Evolutionary conservation across 2,888 invertebrate species (phyloP).

Genomic region (Biston betularia): DNA sequence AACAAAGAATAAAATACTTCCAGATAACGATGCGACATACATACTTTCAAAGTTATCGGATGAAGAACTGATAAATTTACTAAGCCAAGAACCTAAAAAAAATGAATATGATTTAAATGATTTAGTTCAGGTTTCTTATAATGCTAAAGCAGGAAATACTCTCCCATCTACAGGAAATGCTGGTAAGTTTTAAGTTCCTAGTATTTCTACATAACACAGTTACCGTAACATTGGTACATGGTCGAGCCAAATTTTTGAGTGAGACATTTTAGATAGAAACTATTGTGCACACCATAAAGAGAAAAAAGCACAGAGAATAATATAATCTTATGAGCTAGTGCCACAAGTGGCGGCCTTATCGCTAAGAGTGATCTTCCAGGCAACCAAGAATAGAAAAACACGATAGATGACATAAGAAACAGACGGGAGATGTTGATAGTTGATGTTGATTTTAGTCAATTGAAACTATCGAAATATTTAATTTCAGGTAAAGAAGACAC

Average conservation of each 20-base stretch:
- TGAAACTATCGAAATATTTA: neutral
- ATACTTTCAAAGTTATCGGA: conserved; percentile 75
- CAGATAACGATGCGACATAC: conserved; percentile 70
- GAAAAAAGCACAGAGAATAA: too few relatives aligned
- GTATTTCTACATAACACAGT: too few relatives aligned
- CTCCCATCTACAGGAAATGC: conserved; percentile 17
- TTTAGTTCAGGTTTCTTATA: conserved; percentile 56
- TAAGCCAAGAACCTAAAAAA: conserved; percentile 67
- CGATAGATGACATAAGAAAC: too few relatives aligned
- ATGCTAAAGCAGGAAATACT: conserved; percentile 2
- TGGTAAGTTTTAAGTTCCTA: conserved; percentile 29
- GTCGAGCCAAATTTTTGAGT: too few relatives aligned
- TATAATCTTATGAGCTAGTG: too few relatives aligned
- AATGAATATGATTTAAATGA: conserved; percentile 67
- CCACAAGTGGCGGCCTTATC: too few relatives aligned
- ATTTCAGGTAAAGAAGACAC: conserved; percentile 44
- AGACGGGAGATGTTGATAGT: too few relatives aligned
- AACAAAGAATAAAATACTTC: conserved; percentile 31
- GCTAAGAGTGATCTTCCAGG: too few relatives aligned
- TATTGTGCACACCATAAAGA: too few relatives aligned
- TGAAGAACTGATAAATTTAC: conserved; percentile 67
- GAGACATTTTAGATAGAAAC: too few relatives aligned
- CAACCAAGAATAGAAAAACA: too few relatives aligned
- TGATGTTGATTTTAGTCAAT: neutral
- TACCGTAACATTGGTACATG: too few relatives aligned